phyloP scores from a whole-genome alignment of 1,140 invertebrate genomes.

The Pachypeltis micranthus region DNA sequence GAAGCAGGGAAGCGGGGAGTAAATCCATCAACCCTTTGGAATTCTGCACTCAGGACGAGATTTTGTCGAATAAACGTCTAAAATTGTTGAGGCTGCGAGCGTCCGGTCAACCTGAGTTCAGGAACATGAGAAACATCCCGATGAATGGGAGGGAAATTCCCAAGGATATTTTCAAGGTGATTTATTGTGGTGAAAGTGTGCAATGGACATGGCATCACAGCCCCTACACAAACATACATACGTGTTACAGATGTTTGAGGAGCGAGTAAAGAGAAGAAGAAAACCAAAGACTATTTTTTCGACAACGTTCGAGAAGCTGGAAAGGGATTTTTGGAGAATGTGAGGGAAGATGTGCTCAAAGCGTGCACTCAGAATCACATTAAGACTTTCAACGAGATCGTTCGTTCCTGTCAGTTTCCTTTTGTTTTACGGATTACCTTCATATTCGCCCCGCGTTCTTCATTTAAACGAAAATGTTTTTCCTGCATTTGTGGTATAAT shows the following conservation, averaged over 20 bases:
- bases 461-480: no score
- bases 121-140: constrained; percentile 35
- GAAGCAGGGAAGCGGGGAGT: background rate
- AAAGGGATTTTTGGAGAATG: constrained; percentile 38
- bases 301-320: constrained; percentile 39
- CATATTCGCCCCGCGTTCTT: no score
- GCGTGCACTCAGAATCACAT: constrained; percentile 43
- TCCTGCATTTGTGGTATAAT: no score
- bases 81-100: constrained; percentile 49
- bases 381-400: constrained; percentile 44
- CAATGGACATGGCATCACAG: no score
- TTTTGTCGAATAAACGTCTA: constrained; percentile 47
- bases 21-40: constrained; percentile 33
- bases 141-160: constrained; percentile 37
- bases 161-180: constrained; percentile 34
- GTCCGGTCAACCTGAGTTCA: constrained; percentile 43
- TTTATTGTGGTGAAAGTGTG: background rate
- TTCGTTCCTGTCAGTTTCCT: constrained; percentile 50
- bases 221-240: no score
- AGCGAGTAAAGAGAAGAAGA: constrained; percentile 16
- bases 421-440: no score
- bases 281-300: constrained; percentile 10
- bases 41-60: constrained; percentile 43
- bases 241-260: constrained; percentile 31
- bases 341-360: constrained; percentile 42